These are phyloP conservation scores for Ceyx erithaca DNA, from an alignment of 2,797 vertebrate genomes.

Conservation along the genomic window DNA sequence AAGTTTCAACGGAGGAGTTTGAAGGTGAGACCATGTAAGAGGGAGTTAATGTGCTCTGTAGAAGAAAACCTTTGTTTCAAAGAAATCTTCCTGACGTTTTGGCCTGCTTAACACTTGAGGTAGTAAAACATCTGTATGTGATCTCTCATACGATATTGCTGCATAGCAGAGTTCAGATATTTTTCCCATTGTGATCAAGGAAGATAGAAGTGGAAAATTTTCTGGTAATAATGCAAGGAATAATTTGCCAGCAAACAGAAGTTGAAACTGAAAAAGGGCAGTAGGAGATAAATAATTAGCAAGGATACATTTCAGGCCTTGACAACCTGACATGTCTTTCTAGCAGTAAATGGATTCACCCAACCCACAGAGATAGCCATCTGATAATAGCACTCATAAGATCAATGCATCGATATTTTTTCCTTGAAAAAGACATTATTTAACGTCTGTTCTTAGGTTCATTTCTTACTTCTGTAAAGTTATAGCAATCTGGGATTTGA, in stretches of 20 bases:
- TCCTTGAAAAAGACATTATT: slow-evolving; percentile 58
- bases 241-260: slow-evolving; percentile 17
- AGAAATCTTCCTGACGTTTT: background rate
- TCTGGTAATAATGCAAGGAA: background rate
- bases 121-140: background rate
- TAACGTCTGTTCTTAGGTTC: slow-evolving; percentile 30
- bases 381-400: slow-evolving; percentile 67
- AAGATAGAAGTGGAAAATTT: background rate
- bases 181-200: background rate
- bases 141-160: background rate
- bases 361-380: slow-evolving; percentile 63
- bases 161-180: background rate
- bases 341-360: slow-evolving; percentile 63
- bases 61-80: slow-evolving; percentile 1
- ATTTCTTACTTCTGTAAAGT: slow-evolving; percentile 53
- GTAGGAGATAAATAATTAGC: slow-evolving; percentile 47
- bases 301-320: slow-evolving; percentile 58
- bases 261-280: background rate
- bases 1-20: background rate
- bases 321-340: slow-evolving; percentile 32
- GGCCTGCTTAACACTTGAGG: background rate
- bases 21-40: background rate
- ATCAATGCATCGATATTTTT: slow-evolving; percentile 66
- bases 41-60: background rate
- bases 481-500: slow-evolving; percentile 36